phyloP scores from a whole-genome alignment of 2,113 vertebrate genomes.

The Gymnobelideus leadbeateri region DNA sequence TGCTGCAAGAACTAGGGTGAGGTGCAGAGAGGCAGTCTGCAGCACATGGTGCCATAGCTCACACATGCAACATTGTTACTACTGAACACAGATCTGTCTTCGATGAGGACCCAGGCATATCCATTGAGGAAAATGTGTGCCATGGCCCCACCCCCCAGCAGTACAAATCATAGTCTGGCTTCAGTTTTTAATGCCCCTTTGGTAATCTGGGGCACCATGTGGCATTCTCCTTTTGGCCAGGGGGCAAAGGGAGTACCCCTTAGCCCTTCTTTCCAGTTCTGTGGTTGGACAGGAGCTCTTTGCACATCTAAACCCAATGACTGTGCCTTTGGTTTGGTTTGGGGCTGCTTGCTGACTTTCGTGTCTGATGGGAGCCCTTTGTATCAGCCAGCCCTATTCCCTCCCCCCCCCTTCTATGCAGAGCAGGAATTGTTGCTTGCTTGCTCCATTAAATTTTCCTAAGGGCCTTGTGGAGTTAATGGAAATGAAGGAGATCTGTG shows the following conservation, averaged over 20 bases:
- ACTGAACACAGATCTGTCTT: background rate
- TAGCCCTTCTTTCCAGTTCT: background rate
- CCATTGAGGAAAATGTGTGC: background rate
- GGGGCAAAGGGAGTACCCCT: background rate
- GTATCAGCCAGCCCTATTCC: constrained; percentile 29
- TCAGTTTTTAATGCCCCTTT: background rate
- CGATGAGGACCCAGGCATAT: background rate
- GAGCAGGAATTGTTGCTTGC: constrained; percentile 63
- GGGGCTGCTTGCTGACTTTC: background rate
- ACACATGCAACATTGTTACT: background rate
- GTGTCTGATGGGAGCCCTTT: background rate
- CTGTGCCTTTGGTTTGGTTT: constrained; percentile 37
- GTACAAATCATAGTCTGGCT: background rate
- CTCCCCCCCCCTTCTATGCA: constrained; percentile 19
- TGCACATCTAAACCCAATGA: background rate
- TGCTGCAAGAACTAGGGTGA: background rate
- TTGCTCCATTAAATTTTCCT: constrained; percentile 66
- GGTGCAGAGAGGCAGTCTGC: background rate
- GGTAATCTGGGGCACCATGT: background rate
- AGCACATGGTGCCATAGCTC: background rate
- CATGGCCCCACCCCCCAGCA: no score
- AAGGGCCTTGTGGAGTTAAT: constrained; percentile 54
- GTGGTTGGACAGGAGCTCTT: background rate
- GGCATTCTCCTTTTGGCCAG: background rate
- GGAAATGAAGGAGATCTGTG: constrained; percentile 62